Conservation (phyloP, 2,888 invertebrate species). For the Tenthredo notha region DNA sequence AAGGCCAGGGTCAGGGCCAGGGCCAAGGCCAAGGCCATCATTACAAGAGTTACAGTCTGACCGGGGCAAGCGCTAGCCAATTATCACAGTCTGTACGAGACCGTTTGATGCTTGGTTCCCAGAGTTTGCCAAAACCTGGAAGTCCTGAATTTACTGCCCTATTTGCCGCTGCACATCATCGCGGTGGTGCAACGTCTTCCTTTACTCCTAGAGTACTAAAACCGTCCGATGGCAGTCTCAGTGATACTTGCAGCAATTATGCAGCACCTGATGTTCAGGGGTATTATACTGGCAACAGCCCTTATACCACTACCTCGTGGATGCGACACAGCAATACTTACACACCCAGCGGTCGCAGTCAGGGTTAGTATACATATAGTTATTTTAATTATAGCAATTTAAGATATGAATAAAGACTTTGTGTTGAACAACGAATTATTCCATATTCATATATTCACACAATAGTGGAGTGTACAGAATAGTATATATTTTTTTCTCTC, state of each 20-base stretch:
- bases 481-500: background rate
- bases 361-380: constrained; percentile 64
- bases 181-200: constrained; percentile 71
- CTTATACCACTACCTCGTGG: constrained; percentile 88
- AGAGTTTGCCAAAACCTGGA: constrained; percentile 90
- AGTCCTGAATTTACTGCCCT: constrained; percentile 85
- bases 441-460: too few species aligned
- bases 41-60: constrained; percentile 91
- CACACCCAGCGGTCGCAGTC: constrained; percentile 74
- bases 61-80: constrained; percentile 92
- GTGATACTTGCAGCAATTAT: constrained; percentile 92
- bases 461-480: too few species aligned
- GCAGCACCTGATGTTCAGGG: constrained; percentile 80
- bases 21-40: constrained; percentile 81
- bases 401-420: too few species aligned
- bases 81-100: constrained; percentile 93
- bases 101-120: constrained; percentile 90
- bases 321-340: constrained; percentile 88
- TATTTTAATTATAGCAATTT: background rate
- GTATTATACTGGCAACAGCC: constrained; percentile 80
- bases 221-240: constrained; percentile 88
- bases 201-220: constrained; percentile 74
- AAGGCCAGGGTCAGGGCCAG: constrained; percentile 56
- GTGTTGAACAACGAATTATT: too few species aligned
- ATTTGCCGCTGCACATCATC: constrained; percentile 79